phyloP scores from a whole-genome alignment of 2,888 invertebrate species.

The Drepanosiphum platanoidis region DNA sequence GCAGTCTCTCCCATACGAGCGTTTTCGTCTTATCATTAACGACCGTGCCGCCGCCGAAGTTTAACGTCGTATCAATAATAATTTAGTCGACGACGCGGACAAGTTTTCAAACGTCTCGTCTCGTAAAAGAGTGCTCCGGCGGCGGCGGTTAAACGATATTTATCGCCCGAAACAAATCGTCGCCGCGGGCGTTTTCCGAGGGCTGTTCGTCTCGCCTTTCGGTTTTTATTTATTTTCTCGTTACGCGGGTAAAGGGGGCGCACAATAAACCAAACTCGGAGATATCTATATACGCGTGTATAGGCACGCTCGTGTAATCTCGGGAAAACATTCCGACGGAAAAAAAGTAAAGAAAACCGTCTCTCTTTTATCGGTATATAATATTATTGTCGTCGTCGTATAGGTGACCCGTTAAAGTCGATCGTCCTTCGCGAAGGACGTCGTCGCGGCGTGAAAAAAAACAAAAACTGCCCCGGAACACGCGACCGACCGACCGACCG shows the following conservation, averaged over 20 bases:
- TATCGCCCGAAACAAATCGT: conserved; percentile 33
- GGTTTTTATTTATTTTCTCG: conserved; percentile 35
- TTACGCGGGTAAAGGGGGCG: neutral
- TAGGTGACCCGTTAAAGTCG: too few relatives aligned
- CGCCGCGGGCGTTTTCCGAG: conserved; percentile 11
- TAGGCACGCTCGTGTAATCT: neutral
- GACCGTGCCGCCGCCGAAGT: neutral
- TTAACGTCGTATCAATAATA: conserved; percentile 31
- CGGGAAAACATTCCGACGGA: conserved; percentile 23
- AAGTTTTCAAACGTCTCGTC: conserved; percentile 41
- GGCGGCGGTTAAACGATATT: conserved; percentile 22
- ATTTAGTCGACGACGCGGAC: conserved; percentile 27
- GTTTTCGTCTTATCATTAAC: conserved; percentile 24
- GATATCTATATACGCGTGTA: neutral
- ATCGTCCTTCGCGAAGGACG: too few relatives aligned
- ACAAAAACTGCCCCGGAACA: too few relatives aligned
- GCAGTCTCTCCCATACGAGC: neutral
- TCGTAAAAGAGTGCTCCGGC: neutral
- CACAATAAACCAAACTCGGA: neutral
- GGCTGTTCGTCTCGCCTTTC: neutral
- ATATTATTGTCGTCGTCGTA: too few relatives aligned
- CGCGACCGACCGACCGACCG: too few relatives aligned
- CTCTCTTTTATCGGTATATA: neutral
- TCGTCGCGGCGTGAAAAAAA: too few relatives aligned
- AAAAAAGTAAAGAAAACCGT: neutral